A percentile compares a stretch with the other conserved stretches of the same genome.
Evolutionary conservation across 2,113 vertebrate genomes (phyloP).

Genomic region (Rhynchomys soricoides): DNA sequence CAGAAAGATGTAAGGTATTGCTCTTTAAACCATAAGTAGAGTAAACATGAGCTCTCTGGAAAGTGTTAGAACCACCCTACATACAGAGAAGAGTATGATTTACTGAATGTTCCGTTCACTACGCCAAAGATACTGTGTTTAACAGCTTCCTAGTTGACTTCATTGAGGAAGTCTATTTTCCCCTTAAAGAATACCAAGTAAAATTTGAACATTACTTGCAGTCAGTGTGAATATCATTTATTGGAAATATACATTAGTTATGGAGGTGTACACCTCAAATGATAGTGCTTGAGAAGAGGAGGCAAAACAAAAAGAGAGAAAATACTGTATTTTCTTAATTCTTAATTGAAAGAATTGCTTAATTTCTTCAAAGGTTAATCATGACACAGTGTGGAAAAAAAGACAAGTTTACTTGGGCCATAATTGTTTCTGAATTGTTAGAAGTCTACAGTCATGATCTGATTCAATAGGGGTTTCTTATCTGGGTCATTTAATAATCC

Average conservation of each 20-base stretch:
- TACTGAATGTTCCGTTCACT: constrained; percentile 29
- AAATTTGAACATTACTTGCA: not conserved
- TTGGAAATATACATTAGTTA: not conserved
- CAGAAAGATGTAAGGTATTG: not conserved
- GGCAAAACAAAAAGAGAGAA: not conserved
- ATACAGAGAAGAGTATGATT: not conserved
- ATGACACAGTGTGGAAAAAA: not conserved
- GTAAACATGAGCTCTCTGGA: not conserved
- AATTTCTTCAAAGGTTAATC: not conserved
- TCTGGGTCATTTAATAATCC: not conserved
- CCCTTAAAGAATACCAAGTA: constrained; percentile 46
- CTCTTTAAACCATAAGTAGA: not conserved
- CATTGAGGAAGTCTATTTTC: not conserved
- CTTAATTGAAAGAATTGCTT: no score
- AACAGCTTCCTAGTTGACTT: not conserved
- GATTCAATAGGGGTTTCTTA: not conserved
- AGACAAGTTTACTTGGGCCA: not conserved
- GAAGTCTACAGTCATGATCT: not conserved
- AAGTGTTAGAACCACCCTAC: not conserved
- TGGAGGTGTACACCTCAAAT: not conserved
- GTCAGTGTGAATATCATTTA: not conserved
- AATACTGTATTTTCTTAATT: not conserved
- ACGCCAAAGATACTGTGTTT: not conserved
- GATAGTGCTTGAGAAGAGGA: not conserved
- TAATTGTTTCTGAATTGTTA: not conserved